phyloP scores from a whole-genome alignment of 2,888 invertebrate species.

The Noctua pronuba region DNA sequence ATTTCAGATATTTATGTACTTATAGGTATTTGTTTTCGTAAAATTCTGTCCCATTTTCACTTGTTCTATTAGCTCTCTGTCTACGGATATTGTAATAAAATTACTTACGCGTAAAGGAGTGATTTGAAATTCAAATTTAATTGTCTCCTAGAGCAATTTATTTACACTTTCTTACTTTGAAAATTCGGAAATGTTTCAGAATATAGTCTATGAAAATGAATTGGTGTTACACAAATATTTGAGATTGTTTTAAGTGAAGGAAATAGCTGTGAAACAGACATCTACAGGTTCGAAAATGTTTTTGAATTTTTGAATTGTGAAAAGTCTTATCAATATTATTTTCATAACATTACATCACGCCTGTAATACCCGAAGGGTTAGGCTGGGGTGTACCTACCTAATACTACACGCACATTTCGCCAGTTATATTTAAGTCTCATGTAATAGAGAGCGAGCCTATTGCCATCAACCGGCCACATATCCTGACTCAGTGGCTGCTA shows the following conservation, averaged over 20 bases:
- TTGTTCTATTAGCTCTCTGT: conserved; percentile 33
- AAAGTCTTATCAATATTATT: not conserved
- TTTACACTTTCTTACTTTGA: conserved; percentile 27
- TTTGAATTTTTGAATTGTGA: no score
- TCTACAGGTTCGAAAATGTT: no score
- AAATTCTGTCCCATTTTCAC: conserved; percentile 20
- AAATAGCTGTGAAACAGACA: not conserved
- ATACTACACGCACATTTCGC: no score
- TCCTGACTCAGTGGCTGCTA: no score
- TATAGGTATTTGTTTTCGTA: not conserved
- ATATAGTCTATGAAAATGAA: conserved; percentile 26
- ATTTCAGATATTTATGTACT: no score
- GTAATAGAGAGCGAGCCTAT: no score
- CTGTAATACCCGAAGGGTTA: no score
- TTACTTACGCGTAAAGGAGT: conserved; percentile 39
- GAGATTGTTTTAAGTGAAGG: not conserved
- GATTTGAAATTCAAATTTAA: conserved; percentile 55
- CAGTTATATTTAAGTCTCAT: no score
- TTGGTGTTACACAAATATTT: conserved; percentile 2
- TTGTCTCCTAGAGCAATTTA: conserved; percentile 30
- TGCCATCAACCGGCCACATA: no score
- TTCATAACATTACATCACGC: no score
- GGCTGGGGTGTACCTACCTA: no score
- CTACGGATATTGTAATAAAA: conserved; percentile 36
- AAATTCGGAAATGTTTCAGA: conserved; percentile 12